Evolutionary conservation across 2,888 invertebrate species (phyloP).

Genomic region (Drosophila flavopinicola): DNA sequence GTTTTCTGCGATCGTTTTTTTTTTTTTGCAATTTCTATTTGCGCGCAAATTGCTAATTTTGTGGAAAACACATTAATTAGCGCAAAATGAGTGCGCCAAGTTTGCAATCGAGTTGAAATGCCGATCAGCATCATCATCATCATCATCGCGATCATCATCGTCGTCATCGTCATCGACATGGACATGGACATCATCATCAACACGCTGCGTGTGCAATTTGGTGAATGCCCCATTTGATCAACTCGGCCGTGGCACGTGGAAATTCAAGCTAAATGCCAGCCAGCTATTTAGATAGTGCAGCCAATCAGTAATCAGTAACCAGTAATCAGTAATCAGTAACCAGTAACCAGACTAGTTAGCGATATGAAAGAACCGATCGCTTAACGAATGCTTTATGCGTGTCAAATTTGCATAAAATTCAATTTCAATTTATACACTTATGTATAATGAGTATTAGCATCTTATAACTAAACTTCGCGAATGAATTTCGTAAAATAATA

Average conservation of each 20-base stretch:
- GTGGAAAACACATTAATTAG: conserved; percentile 80
- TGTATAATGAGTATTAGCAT: too few relatives aligned
- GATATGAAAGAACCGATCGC: too few relatives aligned
- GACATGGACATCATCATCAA: conserved; percentile 47
- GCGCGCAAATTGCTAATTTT: conserved; percentile 78
- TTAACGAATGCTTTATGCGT: too few relatives aligned
- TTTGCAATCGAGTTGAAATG: conserved; percentile 34
- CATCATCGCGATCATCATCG: conserved; percentile 43
- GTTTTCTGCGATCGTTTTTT: conserved; percentile 30
- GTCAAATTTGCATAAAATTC: too few relatives aligned
- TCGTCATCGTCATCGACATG: too few relatives aligned
- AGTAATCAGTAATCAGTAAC: too few relatives aligned
- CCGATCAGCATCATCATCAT: conserved; percentile 38
- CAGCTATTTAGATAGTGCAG: conserved; percentile 5
- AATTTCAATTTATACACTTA: too few relatives aligned
- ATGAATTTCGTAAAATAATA: too few relatives aligned
- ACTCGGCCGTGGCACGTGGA: conserved; percentile 34
- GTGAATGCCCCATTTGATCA: conserved; percentile 45
- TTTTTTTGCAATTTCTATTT: conserved; percentile 67
- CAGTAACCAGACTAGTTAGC: too few relatives aligned
- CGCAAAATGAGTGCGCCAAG: conserved; percentile 64
- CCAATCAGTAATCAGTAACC: too few relatives aligned
- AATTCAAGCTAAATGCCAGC: conserved; percentile 18
- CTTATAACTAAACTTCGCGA: too few relatives aligned
- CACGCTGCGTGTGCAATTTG: conserved; percentile 45